These are phyloP conservation scores for Coecobrya sp. DNA, from an alignment of 2,888 invertebrate species.

Conservation along the genomic window DNA sequence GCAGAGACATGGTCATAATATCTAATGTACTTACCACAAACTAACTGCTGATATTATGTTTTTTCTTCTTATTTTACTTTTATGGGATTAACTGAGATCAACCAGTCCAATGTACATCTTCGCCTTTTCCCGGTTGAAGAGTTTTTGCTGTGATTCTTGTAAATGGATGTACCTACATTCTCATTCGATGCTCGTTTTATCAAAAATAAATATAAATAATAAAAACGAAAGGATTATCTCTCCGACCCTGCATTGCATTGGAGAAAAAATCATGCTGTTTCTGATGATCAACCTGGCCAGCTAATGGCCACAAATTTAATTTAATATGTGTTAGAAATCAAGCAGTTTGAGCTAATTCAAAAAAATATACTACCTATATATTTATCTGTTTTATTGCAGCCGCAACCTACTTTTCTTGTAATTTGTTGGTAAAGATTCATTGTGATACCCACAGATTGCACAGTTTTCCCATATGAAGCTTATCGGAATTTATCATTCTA, in stretches of 20 bases:
- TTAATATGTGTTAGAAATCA: conserved; percentile 85
- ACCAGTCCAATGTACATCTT: conserved; percentile 53
- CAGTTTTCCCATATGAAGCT: neutral
- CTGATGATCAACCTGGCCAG: conserved; percentile 73
- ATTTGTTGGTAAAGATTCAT: conserved; percentile 30
- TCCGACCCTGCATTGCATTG: neutral
- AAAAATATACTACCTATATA: conserved; percentile 20
- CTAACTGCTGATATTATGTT: conserved; percentile 40
- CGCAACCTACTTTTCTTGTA: conserved; percentile 43
- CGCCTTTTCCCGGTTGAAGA: conserved; percentile 44
- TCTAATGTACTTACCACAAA: conserved; percentile 43
- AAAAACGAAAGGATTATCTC: conserved; percentile 13
- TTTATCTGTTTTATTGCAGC: conserved; percentile 44
- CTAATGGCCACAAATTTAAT: conserved; percentile 78
- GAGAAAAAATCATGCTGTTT: conserved; percentile 65
- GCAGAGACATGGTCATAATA: conserved; percentile 25
- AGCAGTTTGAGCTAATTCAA: conserved; percentile 79
- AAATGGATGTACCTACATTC: neutral
- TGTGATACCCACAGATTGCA: neutral
- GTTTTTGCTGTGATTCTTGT: conserved; percentile 1
- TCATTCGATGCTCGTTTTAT: neutral
- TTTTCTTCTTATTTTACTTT: conserved; percentile 73
- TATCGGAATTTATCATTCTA: neutral
- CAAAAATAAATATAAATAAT: conserved; percentile 7
- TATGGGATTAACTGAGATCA: conserved; percentile 73